phyloP scores from a whole-genome alignment of 2,797 vertebrate genomes.

The Poecilia picta region DNA sequence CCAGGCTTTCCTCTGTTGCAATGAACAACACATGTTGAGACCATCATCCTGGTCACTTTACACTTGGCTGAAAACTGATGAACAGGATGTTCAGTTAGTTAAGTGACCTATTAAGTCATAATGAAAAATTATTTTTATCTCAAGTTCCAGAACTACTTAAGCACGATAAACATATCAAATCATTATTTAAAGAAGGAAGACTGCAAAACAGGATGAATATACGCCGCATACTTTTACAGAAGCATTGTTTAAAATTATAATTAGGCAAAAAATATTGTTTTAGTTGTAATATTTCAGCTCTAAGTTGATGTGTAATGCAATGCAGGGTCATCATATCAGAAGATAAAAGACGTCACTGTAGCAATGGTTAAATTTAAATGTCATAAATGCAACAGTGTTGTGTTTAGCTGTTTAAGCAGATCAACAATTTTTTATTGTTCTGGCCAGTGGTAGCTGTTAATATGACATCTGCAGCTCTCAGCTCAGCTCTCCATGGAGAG shows the following conservation, averaged over 20 bases:
- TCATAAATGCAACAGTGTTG: background rate
- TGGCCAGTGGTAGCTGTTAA: constrained; percentile 15
- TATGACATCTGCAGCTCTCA: constrained; percentile 30
- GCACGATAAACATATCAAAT: background rate
- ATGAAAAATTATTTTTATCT: background rate
- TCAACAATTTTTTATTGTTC: constrained; percentile 27
- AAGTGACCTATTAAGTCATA: background rate
- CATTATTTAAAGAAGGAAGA: background rate
- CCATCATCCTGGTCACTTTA: background rate
- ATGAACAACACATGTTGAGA: background rate
- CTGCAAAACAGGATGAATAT: background rate
- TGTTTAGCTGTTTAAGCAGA: constrained; percentile 12
- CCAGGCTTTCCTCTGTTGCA: background rate
- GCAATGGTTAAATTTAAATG: background rate
- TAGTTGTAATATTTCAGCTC: background rate
- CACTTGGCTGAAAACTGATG: background rate
- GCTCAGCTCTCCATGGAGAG: constrained; percentile 17
- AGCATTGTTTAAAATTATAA: background rate
- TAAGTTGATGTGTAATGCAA: background rate
- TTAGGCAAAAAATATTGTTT: background rate
- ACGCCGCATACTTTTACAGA: background rate
- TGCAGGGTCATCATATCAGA: background rate
- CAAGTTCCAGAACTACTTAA: background rate
- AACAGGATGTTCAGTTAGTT: background rate
- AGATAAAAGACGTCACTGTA: background rate